Base-by-base conservation (phyloP, 2,113 vertebrate species). In the Brachirus orientalis region DNA sequence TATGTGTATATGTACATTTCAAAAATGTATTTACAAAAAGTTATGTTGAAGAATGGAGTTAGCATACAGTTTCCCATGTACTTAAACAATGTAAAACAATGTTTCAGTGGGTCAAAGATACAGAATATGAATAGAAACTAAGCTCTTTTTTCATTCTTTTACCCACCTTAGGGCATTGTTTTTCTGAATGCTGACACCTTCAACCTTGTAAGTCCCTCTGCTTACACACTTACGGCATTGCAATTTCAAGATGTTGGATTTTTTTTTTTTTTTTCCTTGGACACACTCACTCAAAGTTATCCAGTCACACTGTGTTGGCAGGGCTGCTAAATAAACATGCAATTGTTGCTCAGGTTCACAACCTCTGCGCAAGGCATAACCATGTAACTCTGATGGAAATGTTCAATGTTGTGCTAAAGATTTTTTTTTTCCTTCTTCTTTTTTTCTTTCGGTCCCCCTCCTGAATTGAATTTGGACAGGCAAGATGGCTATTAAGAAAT, bases 251-350 rank as follows among this genome's bases (percentile, higher is more conserved):
- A 28, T 28, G 28, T 28, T 28, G 28, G 28, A 28, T 28, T 28
- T 28, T 28, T 28, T 28, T 28, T 28, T 71, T 69, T 77, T 76
- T 36, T 81, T 55, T 55, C 58, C 55, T 67, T 70, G 64, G 70
- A 60, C 58, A 55, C 66, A 43, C 38, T 69, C 66, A 82, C 72
- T 83, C 67, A 87, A 86, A 85, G 65, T 77, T 77, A 76, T 48
- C 72, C 72, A 69, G 70, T 57, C 72, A 72, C 72, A 61, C 66
- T 10, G 72, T 77, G 67, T 75, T 77, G 70, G 73, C 69, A 73
- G 72, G 69, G 45, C 79, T 88, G 77, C 88, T 88, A 88, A 88
- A 90, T 90, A 90, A 90, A 89, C 84, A 90, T 90, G 82, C 84
- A 87, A 88, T 88, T 78, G 71, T 72, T 84, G 82, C 55, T 87